Evolutionary conservation across 2,113 vertebrate species (phyloP).

Genomic region (Gadus chalcogrammus): DNA sequence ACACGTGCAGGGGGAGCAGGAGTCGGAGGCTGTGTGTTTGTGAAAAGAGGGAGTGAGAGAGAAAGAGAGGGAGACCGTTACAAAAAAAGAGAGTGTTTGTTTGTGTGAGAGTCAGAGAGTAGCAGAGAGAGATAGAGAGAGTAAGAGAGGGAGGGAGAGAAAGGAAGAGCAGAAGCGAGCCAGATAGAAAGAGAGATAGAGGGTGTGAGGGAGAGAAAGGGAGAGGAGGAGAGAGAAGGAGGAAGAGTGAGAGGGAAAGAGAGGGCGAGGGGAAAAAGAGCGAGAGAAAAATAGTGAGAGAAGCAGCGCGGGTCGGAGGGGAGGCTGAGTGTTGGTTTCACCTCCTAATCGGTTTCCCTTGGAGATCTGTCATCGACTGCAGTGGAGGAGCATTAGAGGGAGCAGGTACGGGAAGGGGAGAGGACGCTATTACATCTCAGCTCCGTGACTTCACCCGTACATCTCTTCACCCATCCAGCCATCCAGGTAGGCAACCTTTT

Average conservation of each 20-base stretch:
- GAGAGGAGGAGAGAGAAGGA: conserved; percentile 29
- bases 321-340: conserved; percentile 56
- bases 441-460: conserved; percentile 24
- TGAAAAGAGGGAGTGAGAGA: conserved; percentile 14
- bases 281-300: conserved; percentile 19
- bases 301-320: conserved; percentile 22
- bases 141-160: background rate
- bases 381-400: conserved; percentile 38
- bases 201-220: conserved; percentile 44
- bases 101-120: conserved; percentile 5
- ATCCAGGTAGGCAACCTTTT: conserved; percentile 52
- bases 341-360: conserved; percentile 66
- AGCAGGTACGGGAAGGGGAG: conserved; percentile 34
- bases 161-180: background rate
- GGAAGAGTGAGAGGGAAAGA: conserved; percentile 13
- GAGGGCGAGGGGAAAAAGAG: conserved; percentile 11
- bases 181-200: conserved; percentile 16
- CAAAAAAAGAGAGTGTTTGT: background rate
- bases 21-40: background rate
- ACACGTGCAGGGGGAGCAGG: too few species aligned
- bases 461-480: conserved; percentile 22
- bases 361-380: conserved; percentile 56
- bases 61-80: conserved; percentile 25
- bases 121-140: conserved; percentile 2
- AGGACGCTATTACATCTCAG: conserved; percentile 26